A percentile compares a stretch with the other conserved stretches of the same genome.
These are phyloP conservation scores for Pterocles gutturalis DNA, from an alignment of 2,113 vertebrate species.

Conservation along the genomic window DNA sequence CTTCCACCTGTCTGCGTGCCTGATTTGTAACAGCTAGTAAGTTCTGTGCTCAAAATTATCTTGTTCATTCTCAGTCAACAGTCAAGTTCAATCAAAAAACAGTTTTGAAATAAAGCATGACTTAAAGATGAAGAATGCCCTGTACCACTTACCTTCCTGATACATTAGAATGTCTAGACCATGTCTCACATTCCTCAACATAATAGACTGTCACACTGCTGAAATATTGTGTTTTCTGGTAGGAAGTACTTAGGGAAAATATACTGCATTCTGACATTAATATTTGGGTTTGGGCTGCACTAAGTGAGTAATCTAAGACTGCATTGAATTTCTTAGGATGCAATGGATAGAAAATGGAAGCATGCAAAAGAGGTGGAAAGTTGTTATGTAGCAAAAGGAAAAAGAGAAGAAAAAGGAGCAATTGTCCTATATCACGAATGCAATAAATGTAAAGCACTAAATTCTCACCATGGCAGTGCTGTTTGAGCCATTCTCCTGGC, in stretches of 20 bases:
- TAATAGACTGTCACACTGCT: not conserved
- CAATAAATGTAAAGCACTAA: not conserved
- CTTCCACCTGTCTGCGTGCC: not conserved
- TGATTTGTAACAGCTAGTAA: not conserved
- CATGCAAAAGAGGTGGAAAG: not conserved
- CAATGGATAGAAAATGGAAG: not conserved
- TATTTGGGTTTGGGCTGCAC: not conserved
- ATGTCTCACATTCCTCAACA: not conserved
- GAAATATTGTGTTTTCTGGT: not conserved
- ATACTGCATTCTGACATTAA: not conserved
- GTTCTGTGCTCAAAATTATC: not conserved
- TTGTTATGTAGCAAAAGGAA: not conserved
- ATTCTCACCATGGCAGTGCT: not conserved
- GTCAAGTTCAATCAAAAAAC: slow-evolving; percentile 9
- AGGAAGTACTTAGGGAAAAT: not conserved
- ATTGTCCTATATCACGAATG: not conserved
- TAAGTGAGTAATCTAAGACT: not conserved
- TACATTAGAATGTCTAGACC: not conserved
- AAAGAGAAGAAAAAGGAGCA: not conserved
- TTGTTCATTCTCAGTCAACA: not conserved
- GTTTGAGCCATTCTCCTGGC: not conserved
- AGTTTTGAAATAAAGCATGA: not conserved
- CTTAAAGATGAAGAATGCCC: not conserved
- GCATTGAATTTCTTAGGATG: not conserved
- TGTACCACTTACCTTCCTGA: not conserved